phyloP scores from a whole-genome alignment of 2,888 invertebrate genomes.

The Microctonus aethiopoides region DNA sequence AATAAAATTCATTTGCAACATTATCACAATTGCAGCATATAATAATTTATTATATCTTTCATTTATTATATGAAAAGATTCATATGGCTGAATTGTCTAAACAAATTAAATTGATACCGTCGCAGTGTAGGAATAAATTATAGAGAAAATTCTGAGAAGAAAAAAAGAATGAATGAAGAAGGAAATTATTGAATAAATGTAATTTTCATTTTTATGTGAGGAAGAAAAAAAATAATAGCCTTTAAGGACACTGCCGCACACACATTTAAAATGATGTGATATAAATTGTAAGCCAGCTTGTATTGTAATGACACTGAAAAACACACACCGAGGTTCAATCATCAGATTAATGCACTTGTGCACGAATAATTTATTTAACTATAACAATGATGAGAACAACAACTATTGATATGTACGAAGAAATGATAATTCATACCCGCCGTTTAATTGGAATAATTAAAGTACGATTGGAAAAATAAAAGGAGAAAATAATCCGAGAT shows the following conservation, averaged over 20 bases:
- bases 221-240: conserved; percentile 29
- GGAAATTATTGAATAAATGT: too few species aligned
- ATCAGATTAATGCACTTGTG: conserved; percentile 11
- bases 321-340: conserved; percentile 12
- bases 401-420: conserved; percentile 23
- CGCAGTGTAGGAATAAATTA: conserved; percentile 21
- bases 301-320: conserved; percentile 20
- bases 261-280: conserved; percentile 57
- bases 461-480: conserved; percentile 12
- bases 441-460: conserved; percentile 16
- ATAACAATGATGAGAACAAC: not conserved
- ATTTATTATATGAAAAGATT: not conserved
- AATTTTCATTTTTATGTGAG: not conserved
- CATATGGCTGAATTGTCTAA: not conserved
- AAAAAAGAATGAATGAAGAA: conserved; percentile 22
- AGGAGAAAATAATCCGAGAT: too few species aligned
- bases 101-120: conserved; percentile 9
- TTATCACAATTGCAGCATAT: not conserved
- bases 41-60: not conserved
- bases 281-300: conserved; percentile 55
- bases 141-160: conserved; percentile 23
- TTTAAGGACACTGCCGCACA: conserved; percentile 55
- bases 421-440: conserved; percentile 17
- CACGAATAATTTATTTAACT: not conserved
- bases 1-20: not conserved